Evolutionary conservation across 2,888 invertebrate species (phyloP).

Genomic region (Dyspetes luteomarginatus): DNA sequence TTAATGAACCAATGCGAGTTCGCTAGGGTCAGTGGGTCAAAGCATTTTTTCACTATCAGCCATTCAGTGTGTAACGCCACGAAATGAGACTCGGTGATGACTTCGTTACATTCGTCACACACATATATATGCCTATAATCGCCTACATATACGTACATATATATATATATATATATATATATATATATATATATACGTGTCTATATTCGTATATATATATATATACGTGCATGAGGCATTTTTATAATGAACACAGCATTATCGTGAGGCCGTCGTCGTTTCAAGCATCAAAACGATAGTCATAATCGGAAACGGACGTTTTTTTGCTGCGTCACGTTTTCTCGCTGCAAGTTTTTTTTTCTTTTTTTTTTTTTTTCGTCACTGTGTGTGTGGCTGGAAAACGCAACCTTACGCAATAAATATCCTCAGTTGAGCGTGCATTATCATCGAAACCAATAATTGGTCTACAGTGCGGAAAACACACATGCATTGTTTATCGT

Average conservation of each 20-base stretch:
- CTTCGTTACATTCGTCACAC: neutral
- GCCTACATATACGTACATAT: too few relatives aligned
- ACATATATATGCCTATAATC: too few relatives aligned
- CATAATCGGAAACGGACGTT: neutral
- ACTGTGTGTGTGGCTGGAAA: neutral
- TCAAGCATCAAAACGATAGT: neutral
- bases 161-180: too few relatives aligned
- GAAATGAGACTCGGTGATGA: neutral
- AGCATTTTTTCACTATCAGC: constrained; percentile 30
- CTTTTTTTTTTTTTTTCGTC: neutral
- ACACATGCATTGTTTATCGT: neutral
- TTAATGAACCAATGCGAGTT: constrained; percentile 46
- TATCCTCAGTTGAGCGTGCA: neutral
- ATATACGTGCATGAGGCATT: too few relatives aligned
- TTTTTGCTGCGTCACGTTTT: constrained; percentile 55
- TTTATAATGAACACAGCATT: neutral
- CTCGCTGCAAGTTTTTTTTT: neutral
- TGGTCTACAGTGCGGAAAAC: neutral
- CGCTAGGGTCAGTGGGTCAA: constrained; percentile 55
- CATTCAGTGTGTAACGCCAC: constrained; percentile 3
- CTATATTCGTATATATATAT: too few relatives aligned
- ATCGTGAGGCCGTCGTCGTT: constrained; percentile 3
- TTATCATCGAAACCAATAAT: constrained; percentile 49
- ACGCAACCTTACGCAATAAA: constrained; percentile 52
- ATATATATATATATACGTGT: too few relatives aligned